A percentile compares a stretch with the other conserved stretches of the same genome.
phyloP scores from a whole-genome alignment of 2,113 vertebrate species.

The Forbesichthys papilliferus region DNA sequence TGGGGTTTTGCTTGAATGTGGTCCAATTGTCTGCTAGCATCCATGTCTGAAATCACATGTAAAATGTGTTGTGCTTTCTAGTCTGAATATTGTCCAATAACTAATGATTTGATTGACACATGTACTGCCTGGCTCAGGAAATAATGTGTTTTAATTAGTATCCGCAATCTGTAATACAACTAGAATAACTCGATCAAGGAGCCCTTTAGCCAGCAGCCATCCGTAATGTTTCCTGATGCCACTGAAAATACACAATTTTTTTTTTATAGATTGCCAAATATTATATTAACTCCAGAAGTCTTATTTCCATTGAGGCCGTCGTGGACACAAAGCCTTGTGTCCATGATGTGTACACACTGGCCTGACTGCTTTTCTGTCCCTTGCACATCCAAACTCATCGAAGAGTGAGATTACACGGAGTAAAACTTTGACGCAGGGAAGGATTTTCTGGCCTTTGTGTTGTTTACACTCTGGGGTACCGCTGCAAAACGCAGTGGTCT shows the following conservation, averaged over 20 bases:
- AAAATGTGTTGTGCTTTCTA: too few relatives aligned
- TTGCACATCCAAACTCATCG: not conserved
- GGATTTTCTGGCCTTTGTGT: constrained; percentile 8
- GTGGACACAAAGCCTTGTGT: not conserved
- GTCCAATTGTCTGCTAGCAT: too few relatives aligned
- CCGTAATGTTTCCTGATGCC: not conserved
- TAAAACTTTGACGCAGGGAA: constrained; percentile 5
- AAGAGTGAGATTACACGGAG: constrained; percentile 10
- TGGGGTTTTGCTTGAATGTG: too few relatives aligned
- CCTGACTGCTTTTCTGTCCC: not conserved
- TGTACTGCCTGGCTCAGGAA: too few relatives aligned
- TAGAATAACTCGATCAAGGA: not conserved
- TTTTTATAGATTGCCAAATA: not conserved
- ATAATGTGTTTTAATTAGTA: too few relatives aligned
- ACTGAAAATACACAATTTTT: not conserved
- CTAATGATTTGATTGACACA: too few relatives aligned
- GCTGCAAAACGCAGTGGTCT: constrained; percentile 25
- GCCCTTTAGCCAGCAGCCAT: not conserved
- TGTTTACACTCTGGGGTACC: constrained; percentile 31
- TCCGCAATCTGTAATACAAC: not conserved
- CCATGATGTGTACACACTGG: not conserved
- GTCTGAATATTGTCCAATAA: too few relatives aligned
- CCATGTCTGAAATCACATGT: too few relatives aligned
- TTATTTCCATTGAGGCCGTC: not conserved
- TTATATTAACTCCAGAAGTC: not conserved